phyloP scores from a whole-genome alignment of 2,113 vertebrate genomes.

The Megaceryle maxima region DNA sequence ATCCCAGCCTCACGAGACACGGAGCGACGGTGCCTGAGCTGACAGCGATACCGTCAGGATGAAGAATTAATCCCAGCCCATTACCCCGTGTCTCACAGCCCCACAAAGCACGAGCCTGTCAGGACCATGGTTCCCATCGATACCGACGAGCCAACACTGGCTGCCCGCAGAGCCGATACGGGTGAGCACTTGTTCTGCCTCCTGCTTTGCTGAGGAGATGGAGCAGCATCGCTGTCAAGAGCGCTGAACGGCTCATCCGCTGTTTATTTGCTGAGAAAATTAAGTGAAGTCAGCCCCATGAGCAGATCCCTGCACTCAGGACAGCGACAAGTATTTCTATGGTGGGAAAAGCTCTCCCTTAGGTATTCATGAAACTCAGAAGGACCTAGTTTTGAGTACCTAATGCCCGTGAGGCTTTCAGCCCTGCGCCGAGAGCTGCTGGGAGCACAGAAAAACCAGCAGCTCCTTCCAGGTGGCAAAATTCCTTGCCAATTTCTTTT shows the following conservation, averaged over 20 bases:
- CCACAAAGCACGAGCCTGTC: neutral
- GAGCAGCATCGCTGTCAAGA: neutral
- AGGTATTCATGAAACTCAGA: neutral
- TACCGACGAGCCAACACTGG: neutral
- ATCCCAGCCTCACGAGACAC: neutral
- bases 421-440: neutral
- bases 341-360: neutral
- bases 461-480: neutral
- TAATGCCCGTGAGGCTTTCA: neutral
- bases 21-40: neutral
- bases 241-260: rapidly evolving
- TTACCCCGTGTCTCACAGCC: neutral
- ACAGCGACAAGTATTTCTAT: neutral
- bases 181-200: neutral
- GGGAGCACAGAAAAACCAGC: neutral
- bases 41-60: neutral
- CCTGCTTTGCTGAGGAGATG: neutral
- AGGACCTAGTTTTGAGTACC: neutral
- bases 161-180: rapidly evolving
- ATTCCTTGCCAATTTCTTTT: neutral
- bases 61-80: neutral
- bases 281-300: neutral
- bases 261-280: neutral
- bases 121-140: neutral
- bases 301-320: neutral